These are phyloP conservation scores for Kryphioiulus occultus DNA, from an alignment of 2,888 invertebrate species.

Conservation along the genomic window DNA sequence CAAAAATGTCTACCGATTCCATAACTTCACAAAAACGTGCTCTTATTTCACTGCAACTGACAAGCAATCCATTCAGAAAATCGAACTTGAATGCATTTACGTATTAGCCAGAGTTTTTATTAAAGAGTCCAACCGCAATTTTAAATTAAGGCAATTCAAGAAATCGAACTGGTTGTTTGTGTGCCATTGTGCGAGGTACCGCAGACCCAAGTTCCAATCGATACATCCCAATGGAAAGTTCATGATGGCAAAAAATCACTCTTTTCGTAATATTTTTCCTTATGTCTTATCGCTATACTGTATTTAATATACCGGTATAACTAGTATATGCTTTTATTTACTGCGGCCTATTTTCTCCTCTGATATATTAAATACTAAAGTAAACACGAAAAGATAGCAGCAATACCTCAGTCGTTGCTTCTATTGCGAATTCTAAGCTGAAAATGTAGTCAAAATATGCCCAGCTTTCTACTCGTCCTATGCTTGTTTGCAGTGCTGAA, in stretches of 20 bases:
- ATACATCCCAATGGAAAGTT: neutral
- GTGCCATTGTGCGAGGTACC: neutral
- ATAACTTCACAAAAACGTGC: no score
- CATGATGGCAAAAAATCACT: neutral
- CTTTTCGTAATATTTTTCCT: neutral
- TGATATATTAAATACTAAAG: constrained; percentile 1
- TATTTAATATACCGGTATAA: neutral
- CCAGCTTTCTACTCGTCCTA: neutral
- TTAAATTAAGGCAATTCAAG: neutral
- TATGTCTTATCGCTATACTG: neutral
- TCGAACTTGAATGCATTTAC: neutral
- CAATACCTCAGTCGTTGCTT: neutral
- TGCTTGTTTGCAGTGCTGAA: neutral
- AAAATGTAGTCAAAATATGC: neutral
- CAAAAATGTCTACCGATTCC: neutral
- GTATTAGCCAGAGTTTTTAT: neutral
- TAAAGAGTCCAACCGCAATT: neutral
- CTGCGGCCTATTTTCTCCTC: neutral
- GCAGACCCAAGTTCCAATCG: neutral
- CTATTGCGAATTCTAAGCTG: neutral
- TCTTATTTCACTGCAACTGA: neutral
- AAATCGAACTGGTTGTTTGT: neutral
- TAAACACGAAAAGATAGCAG: neutral
- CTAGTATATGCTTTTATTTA: neutral
- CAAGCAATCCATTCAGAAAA: neutral